A percentile compares a stretch with the other conserved stretches of the same genome.
Evolutionary conservation across 2,888 invertebrate species (phyloP).

Genomic region (Euproctis similis): DNA sequence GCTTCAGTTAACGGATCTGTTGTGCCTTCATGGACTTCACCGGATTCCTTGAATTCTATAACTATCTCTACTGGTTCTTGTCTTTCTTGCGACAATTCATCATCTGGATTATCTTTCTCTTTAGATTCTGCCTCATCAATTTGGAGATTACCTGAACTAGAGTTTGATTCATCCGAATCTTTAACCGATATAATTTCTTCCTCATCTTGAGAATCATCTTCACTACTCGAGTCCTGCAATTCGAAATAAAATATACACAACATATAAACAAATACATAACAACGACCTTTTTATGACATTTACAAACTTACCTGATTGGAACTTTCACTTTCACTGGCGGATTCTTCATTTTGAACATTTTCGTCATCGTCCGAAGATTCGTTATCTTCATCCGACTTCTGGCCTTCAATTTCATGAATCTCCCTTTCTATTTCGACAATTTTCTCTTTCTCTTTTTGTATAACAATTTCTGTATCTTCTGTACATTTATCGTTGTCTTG

Average conservation of each 20-base stretch:
- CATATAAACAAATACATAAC: no score
- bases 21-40: slow-evolving; percentile 10
- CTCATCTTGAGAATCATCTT: slow-evolving; percentile 2
- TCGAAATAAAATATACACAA: no score
- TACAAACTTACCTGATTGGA: slow-evolving; percentile 10
- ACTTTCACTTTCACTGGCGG: slow-evolving; percentile 19
- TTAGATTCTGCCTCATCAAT: slow-evolving; percentile 25
- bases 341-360: slow-evolving; percentile 9
- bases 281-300: no score
- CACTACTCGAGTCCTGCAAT: slow-evolving; percentile 2
- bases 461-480: slow-evolving; percentile 27
- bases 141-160: slow-evolving; percentile 19
- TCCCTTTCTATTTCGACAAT: slow-evolving; percentile 65
- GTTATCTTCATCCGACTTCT: slow-evolving; percentile 43
- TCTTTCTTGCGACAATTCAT: slow-evolving; percentile 1
- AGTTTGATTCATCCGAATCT: slow-evolving; percentile 32
- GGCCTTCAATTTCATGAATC: slow-evolving; percentile 59
- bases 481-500: slow-evolving; percentile 21
- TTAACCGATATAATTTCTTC: slow-evolving; percentile 37
- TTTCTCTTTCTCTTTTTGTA: slow-evolving; percentile 53
- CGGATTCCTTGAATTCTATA: slow-evolving; percentile 7
- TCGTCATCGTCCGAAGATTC: slow-evolving; percentile 18
- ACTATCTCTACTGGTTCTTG: slow-evolving; percentile 7
- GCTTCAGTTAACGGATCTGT: slow-evolving; percentile 43
- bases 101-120: slow-evolving; percentile 5